Conservation (phyloP, 2,888 invertebrate genomes). For the Leistus spinibarbis region DNA sequence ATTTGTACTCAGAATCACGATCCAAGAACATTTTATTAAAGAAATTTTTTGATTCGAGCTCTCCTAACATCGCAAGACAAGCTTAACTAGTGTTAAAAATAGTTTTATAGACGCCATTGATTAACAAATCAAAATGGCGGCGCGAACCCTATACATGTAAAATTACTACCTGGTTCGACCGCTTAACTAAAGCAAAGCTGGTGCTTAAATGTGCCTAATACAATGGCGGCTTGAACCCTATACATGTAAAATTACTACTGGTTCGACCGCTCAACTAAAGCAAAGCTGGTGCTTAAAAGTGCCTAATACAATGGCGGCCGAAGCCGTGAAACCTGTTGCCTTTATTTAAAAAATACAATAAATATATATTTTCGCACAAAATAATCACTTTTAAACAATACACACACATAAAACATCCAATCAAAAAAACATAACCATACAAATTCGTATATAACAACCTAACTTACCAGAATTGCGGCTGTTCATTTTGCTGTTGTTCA, state of each 20-base stretch:
- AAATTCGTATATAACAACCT: not conserved
- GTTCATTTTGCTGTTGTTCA: constrained; percentile 27
- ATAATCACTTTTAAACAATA: not conserved
- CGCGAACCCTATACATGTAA: too few relatives aligned
- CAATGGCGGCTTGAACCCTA: not conserved
- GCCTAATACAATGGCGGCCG: not conserved
- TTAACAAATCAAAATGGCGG: too few relatives aligned
- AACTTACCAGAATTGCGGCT: constrained; percentile 16
- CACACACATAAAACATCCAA: not conserved
- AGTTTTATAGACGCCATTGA: too few relatives aligned
- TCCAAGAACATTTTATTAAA: too few relatives aligned
- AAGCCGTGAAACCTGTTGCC: not conserved
- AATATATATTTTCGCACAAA: not conserved
- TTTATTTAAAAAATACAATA: not conserved
- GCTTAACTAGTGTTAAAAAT: too few relatives aligned
- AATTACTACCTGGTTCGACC: too few relatives aligned
- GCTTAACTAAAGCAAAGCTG: too few relatives aligned
- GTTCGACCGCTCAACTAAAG: too few relatives aligned
- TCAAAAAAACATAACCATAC: not conserved
- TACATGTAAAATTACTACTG: too few relatives aligned
- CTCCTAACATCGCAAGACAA: too few relatives aligned
- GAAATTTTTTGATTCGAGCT: too few relatives aligned
- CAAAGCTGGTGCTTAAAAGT: not conserved
- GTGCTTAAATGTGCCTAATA: not conserved
- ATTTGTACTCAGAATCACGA: too few relatives aligned